Evolutionary conservation across 2,888 invertebrate genomes (phyloP).

Genomic region (Campaea margaritaria): DNA sequence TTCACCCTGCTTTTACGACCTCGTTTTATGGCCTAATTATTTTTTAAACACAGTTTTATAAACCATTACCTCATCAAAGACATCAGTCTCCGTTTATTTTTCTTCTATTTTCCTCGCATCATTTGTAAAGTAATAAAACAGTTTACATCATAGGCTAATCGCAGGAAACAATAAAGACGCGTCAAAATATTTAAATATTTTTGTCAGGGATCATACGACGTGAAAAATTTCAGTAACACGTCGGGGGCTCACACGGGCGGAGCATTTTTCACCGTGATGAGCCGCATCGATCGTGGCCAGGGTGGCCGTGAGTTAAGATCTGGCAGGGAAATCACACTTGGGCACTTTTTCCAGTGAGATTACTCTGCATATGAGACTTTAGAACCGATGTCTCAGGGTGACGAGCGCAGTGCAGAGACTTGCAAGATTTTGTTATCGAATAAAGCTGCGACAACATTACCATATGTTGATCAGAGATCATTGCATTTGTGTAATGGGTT

Average conservation of each 20-base stretch:
- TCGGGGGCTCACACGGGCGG: conserved; percentile 32
- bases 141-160: conserved; percentile 2
- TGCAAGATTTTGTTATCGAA: no score
- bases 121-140: conserved; percentile 12
- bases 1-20: background rate
- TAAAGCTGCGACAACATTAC: no score
- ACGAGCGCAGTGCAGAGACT: no score
- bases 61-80: conserved; percentile 25
- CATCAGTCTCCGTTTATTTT: background rate
- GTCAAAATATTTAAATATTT: conserved; percentile 33
- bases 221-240: conserved; percentile 41
- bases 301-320: conserved; percentile 19
- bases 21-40: background rate
- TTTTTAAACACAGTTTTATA: conserved; percentile 28
- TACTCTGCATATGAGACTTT: background rate
- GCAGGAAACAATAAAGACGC: conserved; percentile 35
- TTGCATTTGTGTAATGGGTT: no score
- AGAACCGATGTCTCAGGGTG: no score
- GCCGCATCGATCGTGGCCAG: conserved; percentile 48
- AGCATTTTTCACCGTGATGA: conserved; percentile 49
- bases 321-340: background rate
- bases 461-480: no score
- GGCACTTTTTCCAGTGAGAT: no score
- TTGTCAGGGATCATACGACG: conserved; percentile 33
- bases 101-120: conserved; percentile 1